A percentile compares a stretch with the other conserved stretches of the same genome.
Evolutionary conservation across 1,140 invertebrate genomes (phyloP).

Genomic region (Drosophila ananassae): DNA sequence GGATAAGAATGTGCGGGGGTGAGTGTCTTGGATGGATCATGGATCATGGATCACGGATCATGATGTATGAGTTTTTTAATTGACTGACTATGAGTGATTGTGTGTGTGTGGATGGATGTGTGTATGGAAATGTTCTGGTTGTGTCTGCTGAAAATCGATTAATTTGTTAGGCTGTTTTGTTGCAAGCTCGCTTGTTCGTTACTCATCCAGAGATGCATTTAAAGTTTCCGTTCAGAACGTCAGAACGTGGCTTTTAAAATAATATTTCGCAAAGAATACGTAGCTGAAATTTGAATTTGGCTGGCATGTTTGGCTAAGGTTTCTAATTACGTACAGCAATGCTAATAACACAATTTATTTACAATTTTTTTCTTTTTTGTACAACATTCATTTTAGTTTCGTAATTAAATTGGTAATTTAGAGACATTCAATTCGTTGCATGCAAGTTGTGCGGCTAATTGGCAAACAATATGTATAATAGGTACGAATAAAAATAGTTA

Average conservation of each 20-base stretch:
- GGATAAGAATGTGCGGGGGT: conserved; percentile 47
- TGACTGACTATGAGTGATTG: conserved; percentile 27
- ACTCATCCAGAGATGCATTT: conserved; percentile 31
- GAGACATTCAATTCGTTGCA: conserved; percentile 49
- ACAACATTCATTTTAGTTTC: conserved; percentile 70
- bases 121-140: conserved; percentile 31
- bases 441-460: conserved; percentile 68
- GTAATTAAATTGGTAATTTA: conserved; percentile 33
- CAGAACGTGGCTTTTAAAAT: conserved; percentile 8
- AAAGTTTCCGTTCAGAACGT: conserved; percentile 19
- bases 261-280: conserved; percentile 42
- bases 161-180: conserved; percentile 79
- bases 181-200: conserved; percentile 40
- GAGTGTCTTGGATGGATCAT: conserved; percentile 56
- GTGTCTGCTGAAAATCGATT: conserved; percentile 46
- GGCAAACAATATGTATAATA: conserved; percentile 58
- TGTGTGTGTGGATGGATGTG: conserved; percentile 23
- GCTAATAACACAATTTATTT: conserved; percentile 57
- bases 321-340: conserved; percentile 52
- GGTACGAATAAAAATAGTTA: conserved; percentile 38
- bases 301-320: conserved; percentile 27
- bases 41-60: not conserved
- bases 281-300: conserved; percentile 54
- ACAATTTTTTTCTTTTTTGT: conserved; percentile 39
- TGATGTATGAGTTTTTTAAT: conserved; percentile 14